A percentile compares a stretch with the other conserved stretches of the same genome.
Evolutionary conservation across 2,113 vertebrate species (phyloP).

Genomic region (Speoplatyrhinus poulsoni): DNA sequence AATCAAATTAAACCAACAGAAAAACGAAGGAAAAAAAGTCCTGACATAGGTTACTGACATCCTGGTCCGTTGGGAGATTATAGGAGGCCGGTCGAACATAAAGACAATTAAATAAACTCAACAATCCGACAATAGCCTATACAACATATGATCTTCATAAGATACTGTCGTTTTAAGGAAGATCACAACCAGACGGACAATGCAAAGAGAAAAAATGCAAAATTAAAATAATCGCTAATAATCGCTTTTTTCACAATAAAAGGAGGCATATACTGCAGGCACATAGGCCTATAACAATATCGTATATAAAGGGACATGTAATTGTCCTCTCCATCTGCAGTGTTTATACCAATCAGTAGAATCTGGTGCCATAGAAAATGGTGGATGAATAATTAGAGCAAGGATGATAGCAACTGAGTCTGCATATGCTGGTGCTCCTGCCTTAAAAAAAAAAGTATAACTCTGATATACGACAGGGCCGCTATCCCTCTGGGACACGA

Average conservation of each 20-base stretch:
- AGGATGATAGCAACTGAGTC: constrained; percentile 70
- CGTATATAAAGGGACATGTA: constrained; percentile 6
- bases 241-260: background rate
- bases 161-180: constrained; percentile 6
- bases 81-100: constrained; percentile 46
- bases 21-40: constrained; percentile 48
- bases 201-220: too few relatives aligned
- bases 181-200: background rate
- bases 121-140: background rate
- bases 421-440: constrained; percentile 49
- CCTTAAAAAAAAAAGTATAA: constrained; percentile 37
- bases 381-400: constrained; percentile 81
- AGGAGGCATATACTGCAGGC: background rate
- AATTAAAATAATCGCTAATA: too few relatives aligned
- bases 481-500: constrained; percentile 21
- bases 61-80: constrained; percentile 5
- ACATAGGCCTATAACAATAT: background rate
- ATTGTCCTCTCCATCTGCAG: constrained; percentile 39
- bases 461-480: constrained; percentile 23
- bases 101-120: constrained; percentile 26
- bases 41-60: constrained; percentile 64
- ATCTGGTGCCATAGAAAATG: constrained; percentile 82
- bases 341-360: constrained; percentile 72
- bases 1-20: constrained; percentile 72
- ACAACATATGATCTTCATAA: background rate